phyloP scores from a whole-genome alignment of 64 coral and sea anemone species.

The Pachyseris speciosa region DNA sequence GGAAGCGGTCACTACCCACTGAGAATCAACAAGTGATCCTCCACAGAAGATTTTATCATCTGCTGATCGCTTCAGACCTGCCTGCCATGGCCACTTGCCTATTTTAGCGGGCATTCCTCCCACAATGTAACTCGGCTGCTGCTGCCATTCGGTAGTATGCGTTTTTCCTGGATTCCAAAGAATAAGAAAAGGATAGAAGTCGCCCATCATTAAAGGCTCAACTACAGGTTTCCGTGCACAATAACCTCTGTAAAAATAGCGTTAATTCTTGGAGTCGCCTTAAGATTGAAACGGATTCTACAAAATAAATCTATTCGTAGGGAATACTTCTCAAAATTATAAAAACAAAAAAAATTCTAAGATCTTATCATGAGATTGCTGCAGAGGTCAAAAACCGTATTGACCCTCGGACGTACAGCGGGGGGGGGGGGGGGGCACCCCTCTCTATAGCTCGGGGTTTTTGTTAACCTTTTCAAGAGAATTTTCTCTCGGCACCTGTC shows the following conservation, averaged over 20 bases:
- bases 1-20: slow-evolving; percentile 66
- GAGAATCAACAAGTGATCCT: slow-evolving; percentile 48
- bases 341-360: no score
- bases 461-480: no score
- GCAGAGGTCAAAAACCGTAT: no score
- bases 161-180: neutral
- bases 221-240: neutral
- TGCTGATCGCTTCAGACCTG: slow-evolving; percentile 41
- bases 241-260: neutral
- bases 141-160: neutral
- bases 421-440: no score
- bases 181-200: no score
- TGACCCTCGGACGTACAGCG: no score
- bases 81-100: slow-evolving; percentile 75
- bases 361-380: no score
- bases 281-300: no score
- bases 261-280: neutral
- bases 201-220: neutral
- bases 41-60: slow-evolving; percentile 63
- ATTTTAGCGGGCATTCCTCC: slow-evolving; percentile 56
- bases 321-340: no score
- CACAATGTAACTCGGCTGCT: slow-evolving; percentile 57
- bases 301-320: no score
- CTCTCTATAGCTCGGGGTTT: no score
- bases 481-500: no score